These are phyloP conservation scores for Dasysyrphus albostriatus DNA, from an alignment of 2,888 invertebrate genomes.

Conservation along the genomic window DNA sequence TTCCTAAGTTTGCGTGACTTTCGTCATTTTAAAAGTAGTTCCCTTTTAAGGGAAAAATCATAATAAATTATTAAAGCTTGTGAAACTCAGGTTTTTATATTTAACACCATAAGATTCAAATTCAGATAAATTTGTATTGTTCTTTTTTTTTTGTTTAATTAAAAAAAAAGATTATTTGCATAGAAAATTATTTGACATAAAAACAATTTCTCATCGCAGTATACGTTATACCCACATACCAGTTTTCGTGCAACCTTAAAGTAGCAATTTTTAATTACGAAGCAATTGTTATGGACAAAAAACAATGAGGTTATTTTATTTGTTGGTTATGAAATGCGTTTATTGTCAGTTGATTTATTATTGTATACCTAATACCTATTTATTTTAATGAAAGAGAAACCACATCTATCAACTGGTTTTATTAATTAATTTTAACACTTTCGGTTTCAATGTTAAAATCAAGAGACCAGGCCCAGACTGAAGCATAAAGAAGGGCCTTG, in stretches of 20 bases:
- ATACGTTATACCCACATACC: not conserved
- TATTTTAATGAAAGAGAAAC: slow-evolving; percentile 5
- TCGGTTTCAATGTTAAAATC: not conserved
- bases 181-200: not conserved
- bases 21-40: not conserved
- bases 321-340: not conserved
- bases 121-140: not conserved
- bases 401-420: not conserved
- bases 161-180: not conserved
- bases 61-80: not conserved
- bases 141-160: not conserved
- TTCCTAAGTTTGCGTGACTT: slow-evolving; percentile 3
- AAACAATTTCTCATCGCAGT: not conserved
- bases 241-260: not conserved
- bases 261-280: no score
- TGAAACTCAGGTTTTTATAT: not conserved
- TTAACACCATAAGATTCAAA: not conserved
- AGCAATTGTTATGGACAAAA: not conserved
- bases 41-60: not conserved
- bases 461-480: not conserved
- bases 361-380: not conserved
- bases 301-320: not conserved
- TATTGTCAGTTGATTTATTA: slow-evolving; percentile 4
- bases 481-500: not conserved
- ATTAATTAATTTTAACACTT: not conserved